Base-by-base conservation (phyloP, 2,797 vertebrate species). In the Notolepis coatsorum region DNA sequence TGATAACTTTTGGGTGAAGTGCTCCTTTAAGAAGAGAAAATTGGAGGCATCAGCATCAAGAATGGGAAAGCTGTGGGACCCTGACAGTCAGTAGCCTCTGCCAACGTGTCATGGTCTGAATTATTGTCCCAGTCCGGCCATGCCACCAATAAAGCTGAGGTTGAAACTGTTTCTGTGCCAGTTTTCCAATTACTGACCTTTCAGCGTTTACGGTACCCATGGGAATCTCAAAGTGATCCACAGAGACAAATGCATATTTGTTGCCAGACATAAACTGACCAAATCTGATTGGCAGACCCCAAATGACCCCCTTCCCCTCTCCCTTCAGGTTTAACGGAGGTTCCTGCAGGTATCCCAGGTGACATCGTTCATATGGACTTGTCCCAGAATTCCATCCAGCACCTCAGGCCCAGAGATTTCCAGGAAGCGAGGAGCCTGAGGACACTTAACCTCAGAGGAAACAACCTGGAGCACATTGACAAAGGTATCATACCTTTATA, bases 361-460 rank as follows among this genome's bases (percentile, higher is more conserved):
- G 93, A 96, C 54, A 89, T 93, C 25, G 88, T 95, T 76, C 93
- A 94, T 64, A 88, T 97, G 24, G 93, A 97, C 82, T 82, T 97
- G 50, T 96, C 96, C 37, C 77, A 79, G 75, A 97, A 97, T 81
- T 92, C 93, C 84, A 96, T 97, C 68, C 88, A 68, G 71, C 93
- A 92, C 28, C 93, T 97, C 53, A 91, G 76, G 83, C 82, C 92
- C 77, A 96, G 91, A 83, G 90, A 94, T 45, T 97, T 97, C 82
- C 90, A 93, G 67, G 91, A 89, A 30, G 87, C 92, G 20, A 92
- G 87, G 52, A 91, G 95, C 61, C 80, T 97, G 66, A 93, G 93
- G 81, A 91, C 84, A 78, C 57, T 97, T 66, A 96, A 96, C 71
- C 84, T 97, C 57, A 96, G 94, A 65, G 88, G 85, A 70, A 97